Percentiles rank a stretch among this genome's conserved stretches.
Evolutionary conservation across 2,113 vertebrate genomes (phyloP).

Genomic region (Heterochromis multidens): DNA sequence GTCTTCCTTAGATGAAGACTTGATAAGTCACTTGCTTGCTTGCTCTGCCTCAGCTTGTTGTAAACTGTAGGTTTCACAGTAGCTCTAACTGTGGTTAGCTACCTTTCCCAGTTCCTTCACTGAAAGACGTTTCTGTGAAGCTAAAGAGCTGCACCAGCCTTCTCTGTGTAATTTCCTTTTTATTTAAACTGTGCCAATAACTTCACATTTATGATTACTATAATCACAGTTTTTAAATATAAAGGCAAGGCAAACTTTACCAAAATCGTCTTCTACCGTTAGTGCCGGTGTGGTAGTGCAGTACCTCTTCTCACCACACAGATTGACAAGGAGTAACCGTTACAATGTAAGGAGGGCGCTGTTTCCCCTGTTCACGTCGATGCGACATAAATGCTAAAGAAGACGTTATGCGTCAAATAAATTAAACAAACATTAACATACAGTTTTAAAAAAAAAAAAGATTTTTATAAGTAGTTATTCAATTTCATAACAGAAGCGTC

Average conservation of each 20-base stretch:
- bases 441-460: too few relatives aligned
- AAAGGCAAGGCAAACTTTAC: neutral
- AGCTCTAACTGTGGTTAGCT: neutral
- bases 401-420: neutral
- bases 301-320: neutral
- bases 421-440: neutral
- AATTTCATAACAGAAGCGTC: neutral
- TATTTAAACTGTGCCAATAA: too few relatives aligned
- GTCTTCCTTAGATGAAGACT: neutral
- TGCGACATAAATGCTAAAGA: neutral
- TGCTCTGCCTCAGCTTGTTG: neutral
- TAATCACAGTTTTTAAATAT: neutral
- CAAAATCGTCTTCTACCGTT: neutral
- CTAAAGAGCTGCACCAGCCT: neutral
- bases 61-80: neutral
- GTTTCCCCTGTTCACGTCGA: neutral
- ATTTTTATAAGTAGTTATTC: neutral
- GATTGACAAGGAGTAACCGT: neutral
- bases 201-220: neutral
- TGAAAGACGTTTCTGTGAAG: neutral
- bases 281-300: neutral
- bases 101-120: neutral
- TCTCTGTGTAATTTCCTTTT: too few relatives aligned
- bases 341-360: neutral
- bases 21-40: neutral